Evolutionary conservation across 2,888 invertebrate species (phyloP).

Genomic region (Andrena camellia): DNA sequence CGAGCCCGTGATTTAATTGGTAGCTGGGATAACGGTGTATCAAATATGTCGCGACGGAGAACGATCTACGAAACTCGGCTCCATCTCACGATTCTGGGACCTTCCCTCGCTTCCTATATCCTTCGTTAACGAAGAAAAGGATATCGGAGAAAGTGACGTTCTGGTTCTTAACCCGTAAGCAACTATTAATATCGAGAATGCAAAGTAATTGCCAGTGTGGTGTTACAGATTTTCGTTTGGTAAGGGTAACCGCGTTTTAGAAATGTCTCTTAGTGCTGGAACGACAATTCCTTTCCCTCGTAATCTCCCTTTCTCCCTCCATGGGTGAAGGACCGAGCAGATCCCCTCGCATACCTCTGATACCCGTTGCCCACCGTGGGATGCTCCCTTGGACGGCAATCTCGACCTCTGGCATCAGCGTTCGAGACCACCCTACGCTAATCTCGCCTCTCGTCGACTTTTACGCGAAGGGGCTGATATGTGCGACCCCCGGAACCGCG

Average conservation of each 20-base stretch:
- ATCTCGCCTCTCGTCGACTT: slow-evolving; percentile 40
- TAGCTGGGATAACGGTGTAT: not conserved
- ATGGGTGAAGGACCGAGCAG: not conserved
- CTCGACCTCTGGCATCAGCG: slow-evolving; percentile 40
- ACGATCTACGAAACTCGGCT: not conserved
- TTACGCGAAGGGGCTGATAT: slow-evolving; percentile 22
- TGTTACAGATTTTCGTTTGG: too few relatives aligned
- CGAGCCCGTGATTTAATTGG: slow-evolving; percentile 20
- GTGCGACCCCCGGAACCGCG: not conserved
- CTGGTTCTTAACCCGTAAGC: too few relatives aligned
- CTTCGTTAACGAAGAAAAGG: too few relatives aligned
- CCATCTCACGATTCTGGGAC: not conserved
- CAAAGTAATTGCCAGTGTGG: too few relatives aligned
- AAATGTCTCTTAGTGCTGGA: too few relatives aligned
- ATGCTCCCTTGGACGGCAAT: slow-evolving; percentile 16
- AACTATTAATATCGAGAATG: too few relatives aligned
- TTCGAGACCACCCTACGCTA: slow-evolving; percentile 8
- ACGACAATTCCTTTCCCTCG: too few relatives aligned
- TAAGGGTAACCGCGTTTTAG: too few relatives aligned
- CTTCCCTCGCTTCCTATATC: too few relatives aligned
- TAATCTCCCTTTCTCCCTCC: too few relatives aligned
- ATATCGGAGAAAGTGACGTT: too few relatives aligned
- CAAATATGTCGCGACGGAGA: not conserved
- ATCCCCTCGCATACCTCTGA: not conserved
- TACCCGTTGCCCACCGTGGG: not conserved